Conservation (phyloP, 2,797 vertebrate genomes). For the Coregonus suidteri region DNA sequence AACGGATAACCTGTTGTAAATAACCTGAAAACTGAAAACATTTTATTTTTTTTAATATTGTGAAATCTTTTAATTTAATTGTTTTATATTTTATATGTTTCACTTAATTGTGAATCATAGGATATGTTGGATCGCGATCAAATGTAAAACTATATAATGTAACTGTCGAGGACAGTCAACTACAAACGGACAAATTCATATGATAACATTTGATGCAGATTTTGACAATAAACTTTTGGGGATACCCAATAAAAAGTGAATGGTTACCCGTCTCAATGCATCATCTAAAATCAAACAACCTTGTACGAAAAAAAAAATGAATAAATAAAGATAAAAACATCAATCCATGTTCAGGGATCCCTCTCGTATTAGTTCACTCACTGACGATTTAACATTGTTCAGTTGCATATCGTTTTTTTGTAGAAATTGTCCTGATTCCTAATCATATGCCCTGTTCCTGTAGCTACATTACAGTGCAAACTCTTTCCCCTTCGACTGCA, state of each 20-base stretch:
- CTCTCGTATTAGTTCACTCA: not conserved
- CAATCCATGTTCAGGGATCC: not conserved
- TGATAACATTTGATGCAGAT: not conserved
- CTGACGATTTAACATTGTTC: not conserved
- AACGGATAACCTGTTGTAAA: not conserved
- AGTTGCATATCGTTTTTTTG: slow-evolving; percentile 27
- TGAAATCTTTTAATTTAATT: not conserved
- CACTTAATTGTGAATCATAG: not conserved
- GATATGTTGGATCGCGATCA: not conserved
- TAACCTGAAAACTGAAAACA: not conserved
- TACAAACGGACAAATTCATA: not conserved
- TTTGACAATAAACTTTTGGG: not conserved
- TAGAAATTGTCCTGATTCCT: not conserved
- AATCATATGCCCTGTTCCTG: slow-evolving; percentile 16
- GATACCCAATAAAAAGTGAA: not conserved
- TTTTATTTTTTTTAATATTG: not conserved
- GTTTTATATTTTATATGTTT: not conserved
- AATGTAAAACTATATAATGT: not conserved
- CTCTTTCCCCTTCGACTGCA: slow-evolving; percentile 56
- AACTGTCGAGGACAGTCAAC: not conserved
- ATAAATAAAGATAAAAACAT: not conserved
- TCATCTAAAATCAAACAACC: not conserved
- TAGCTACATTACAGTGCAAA: slow-evolving; percentile 32
- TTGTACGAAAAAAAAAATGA: not conserved
- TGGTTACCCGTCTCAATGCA: not conserved